Evolutionary conservation across 2,797 vertebrate species (phyloP), one percentile per base, ranked within the genome.

Genomic region (Girardinus metallicus): DNA sequence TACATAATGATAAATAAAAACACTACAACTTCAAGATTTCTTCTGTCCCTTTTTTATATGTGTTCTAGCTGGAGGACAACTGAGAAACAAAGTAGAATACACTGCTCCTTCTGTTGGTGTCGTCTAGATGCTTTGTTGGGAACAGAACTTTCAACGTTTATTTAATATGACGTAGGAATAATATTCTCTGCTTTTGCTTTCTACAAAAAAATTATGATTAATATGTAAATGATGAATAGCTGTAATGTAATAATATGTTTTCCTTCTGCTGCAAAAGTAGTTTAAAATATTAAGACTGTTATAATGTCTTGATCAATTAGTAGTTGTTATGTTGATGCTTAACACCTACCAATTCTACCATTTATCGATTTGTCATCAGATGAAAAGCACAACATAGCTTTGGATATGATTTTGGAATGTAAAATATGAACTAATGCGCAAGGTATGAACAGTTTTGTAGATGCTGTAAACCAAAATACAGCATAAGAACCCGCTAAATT

Each of bases 1-100:
- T 94, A 94, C 94, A 95, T 94, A 92, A 92, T 92, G 89, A 92
- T 94, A 86, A 95, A 95, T 95, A 94, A 94, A 76, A 95, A 95
- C 94, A 94, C 94, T 93, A 93, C 91, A 79, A 91, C 88, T 92
- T 90, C 84, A 92, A 91, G 60, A 73, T 70, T 77, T 82, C 62
- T 78, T 75, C 6, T 4, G 49, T 89, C 73, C 78, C 71, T 80
- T 77, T 74, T 76, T 87, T 84, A 47, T 88, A 29, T 79, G 55
- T 84, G 78, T 76, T n/a, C 73, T 82, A 49, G 78, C 76, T 26
- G 49, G 43, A 60, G 62, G 70, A 34, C 75, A 82, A 76, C 77
- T 86, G 44, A 74, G 21, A 85, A 78, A 41, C 70, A 83, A 74
- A 64, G 74, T 46, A 44, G 31, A 84, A 88, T 86, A 76, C 72